A percentile compares a stretch with the other conserved stretches of the same genome.
Conservation (phyloP, 2,797 vertebrate genomes). For the Enteromius mattozi region DNA sequence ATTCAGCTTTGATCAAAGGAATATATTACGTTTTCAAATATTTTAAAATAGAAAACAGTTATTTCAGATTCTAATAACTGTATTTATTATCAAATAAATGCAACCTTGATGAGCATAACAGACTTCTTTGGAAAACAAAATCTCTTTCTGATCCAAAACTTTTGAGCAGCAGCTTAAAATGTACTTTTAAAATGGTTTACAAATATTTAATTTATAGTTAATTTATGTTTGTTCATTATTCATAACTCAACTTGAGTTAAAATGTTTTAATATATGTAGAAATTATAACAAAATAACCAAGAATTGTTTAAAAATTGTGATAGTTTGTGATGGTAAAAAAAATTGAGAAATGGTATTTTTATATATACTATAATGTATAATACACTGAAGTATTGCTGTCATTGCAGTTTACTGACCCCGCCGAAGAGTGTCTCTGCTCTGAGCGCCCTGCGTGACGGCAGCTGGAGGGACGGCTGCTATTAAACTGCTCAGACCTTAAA, state of each 20-base stretch:
- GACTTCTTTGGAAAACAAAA: not conserved
- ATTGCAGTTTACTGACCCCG: constrained; percentile 90
- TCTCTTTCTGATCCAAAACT: not conserved
- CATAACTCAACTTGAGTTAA: no score
- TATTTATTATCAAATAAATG: not conserved
- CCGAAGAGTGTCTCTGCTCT: constrained; percentile 93
- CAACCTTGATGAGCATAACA: not conserved
- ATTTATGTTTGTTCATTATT: not conserved
- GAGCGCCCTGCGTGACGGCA: constrained; percentile 91
- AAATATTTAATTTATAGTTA: no score
- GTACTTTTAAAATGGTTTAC: not conserved
- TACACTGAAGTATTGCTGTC: not conserved
- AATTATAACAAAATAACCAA: not conserved
- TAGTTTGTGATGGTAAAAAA: not conserved
- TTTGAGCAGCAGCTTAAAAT: not conserved
- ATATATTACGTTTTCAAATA: not conserved
- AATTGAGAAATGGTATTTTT: not conserved
- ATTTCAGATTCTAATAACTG: not conserved
- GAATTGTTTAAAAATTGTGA: not conserved
- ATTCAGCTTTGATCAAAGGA: no score
- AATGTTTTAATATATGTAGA: not conserved
- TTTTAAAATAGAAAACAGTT: not conserved
- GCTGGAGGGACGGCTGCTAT: constrained; percentile 98
- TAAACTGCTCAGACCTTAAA: constrained; percentile 73
- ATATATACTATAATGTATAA: not conserved